Conservation (phyloP, 2,888 invertebrate genomes). For the Agriotes lineatus region DNA sequence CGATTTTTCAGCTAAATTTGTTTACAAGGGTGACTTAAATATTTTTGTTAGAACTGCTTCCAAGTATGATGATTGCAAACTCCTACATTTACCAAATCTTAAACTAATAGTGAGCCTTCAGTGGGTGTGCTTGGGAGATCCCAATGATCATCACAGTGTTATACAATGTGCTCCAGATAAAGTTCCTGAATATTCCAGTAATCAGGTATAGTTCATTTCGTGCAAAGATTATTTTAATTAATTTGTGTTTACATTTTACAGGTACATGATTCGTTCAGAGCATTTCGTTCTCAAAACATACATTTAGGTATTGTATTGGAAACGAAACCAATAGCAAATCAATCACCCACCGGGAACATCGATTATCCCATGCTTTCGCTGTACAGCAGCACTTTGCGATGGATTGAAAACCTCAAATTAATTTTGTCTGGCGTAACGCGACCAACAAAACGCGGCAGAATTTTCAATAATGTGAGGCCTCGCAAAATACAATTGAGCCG, state of each 20-base stretch:
- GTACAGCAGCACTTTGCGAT: conserved; percentile 94
- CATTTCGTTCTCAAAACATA: conserved; percentile 90
- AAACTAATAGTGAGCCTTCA: conserved; percentile 85
- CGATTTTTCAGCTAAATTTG: conserved; percentile 77
- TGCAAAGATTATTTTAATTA: background rate
- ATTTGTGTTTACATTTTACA: conserved; percentile 56
- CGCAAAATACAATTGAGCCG: conserved; percentile 92
- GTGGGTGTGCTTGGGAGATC: conserved; percentile 94
- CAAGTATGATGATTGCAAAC: conserved; percentile 97
- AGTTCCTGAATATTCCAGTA: conserved; percentile 96
- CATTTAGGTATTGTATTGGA: conserved; percentile 84
- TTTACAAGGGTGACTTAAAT: conserved; percentile 93
- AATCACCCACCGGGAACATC: conserved; percentile 63
- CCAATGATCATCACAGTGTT: conserved; percentile 95
- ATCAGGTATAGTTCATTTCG: conserved; percentile 74
- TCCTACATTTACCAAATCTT: conserved; percentile 91
- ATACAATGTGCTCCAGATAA: conserved; percentile 97
- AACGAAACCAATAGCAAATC: conserved; percentile 73
- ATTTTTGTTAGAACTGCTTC: conserved; percentile 97
- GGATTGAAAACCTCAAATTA: conserved; percentile 96
- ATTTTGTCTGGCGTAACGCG: conserved; percentile 93
- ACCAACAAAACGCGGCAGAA: conserved; percentile 90
- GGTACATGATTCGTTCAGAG: conserved; percentile 95
- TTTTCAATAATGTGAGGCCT: conserved; percentile 87
- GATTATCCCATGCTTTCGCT: conserved; percentile 82